Base-by-base conservation (phyloP, 2,797 vertebrate genomes). In the Sebastes reedi region DNA sequence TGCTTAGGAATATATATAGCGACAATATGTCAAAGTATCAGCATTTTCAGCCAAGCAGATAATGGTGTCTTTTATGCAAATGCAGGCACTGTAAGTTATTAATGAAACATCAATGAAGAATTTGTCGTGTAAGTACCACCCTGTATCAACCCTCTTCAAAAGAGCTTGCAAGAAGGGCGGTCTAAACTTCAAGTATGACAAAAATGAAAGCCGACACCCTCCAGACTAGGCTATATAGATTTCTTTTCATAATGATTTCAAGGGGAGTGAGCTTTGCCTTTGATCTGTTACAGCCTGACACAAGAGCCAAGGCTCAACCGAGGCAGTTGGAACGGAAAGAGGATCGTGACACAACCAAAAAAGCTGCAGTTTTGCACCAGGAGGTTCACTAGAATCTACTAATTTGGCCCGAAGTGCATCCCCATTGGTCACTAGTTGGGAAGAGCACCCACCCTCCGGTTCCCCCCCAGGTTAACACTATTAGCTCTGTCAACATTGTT, bases 171-270 rank as follows among this genome's bases (percentile, higher is more conserved):
- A 25, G 58, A 10, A 64, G 29, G 60, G 20, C 14, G 18, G 61
- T 60, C 27, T 3, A 61, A 60, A 64, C 25, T 68, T 69, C 32
- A 27, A 67, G 50, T 2, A 27, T 55, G 66, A 81, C 75, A 62
- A 64, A 75, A 78, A 69, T 69, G 75, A 73, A 81, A 80, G 80
- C 46, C 24, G 42, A 82, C 71, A 86, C 78, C 77, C 25, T 75
- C 62, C 67, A 80, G 82, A 2, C 55, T 11, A 9, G 66, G 67
- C 62, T 36, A 0, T 72, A 50, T 68, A 32, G 75, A 83, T 82
- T 67, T 80, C 64, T 76, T 79, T 76, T 78, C 72, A 67, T 75
- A 59, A 84, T 62, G 62, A 84, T 82, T 71, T 75, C 60, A 65
- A 32, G 61, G 60, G 76, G 82, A 76, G 61, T 16, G 74, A 80